Base-by-base conservation (phyloP, 2,888 invertebrate species). In the Agrotis clavis region DNA sequence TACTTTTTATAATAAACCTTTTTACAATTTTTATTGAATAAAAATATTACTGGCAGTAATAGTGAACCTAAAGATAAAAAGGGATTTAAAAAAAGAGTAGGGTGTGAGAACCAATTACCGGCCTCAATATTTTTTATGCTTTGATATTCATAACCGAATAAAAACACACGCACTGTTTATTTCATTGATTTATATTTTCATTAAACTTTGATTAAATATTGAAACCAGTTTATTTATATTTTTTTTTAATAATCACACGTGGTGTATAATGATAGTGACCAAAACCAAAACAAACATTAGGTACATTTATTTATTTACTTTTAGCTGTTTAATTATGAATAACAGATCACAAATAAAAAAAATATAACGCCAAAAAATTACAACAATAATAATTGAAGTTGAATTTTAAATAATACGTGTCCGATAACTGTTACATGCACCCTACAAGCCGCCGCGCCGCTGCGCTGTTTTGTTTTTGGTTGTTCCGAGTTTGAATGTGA, bases 401-500 rank as follows among this genome's bases (percentile, higher is more conserved):
- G 5, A 5, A 41, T 51, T 53, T 45, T 25, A 1, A 18, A 18
- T 1, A 0, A n/a, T 4, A 35, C 0, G 2, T 6, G n/a, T 16
- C 11, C 35, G 61, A 76, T n/a, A 73, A 76, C 54, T 61, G 0
- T 47, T 19, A 2, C 54, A 57, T 56, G 61, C 21, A 76, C 35
- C 76, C 61, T 48, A 48, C 18, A 51, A n/a, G 5, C 18, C 30
- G 21, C 2, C 3, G n/a, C n/a, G n/a, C n/a, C n/a, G n/a, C n/a
- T n/a, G n/a, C n/a, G 14, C 30, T 21, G 57, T 35, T 35, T 1
- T 19, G 5, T 67, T 47, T 47, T 47, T 9, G 4, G 9, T 11
- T 50, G 60, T 76, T 76, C 79, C 19, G 47, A 35, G 47, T 79
- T 79, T 73, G 30, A 66, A 48, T 18, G 7, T 21, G 2, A 51